Percentiles rank a stretch among this genome's conserved stretches.
Conservation (phyloP, 35 echinoderm and acorn worm genomes). For the Lytechinus pictus region DNA sequence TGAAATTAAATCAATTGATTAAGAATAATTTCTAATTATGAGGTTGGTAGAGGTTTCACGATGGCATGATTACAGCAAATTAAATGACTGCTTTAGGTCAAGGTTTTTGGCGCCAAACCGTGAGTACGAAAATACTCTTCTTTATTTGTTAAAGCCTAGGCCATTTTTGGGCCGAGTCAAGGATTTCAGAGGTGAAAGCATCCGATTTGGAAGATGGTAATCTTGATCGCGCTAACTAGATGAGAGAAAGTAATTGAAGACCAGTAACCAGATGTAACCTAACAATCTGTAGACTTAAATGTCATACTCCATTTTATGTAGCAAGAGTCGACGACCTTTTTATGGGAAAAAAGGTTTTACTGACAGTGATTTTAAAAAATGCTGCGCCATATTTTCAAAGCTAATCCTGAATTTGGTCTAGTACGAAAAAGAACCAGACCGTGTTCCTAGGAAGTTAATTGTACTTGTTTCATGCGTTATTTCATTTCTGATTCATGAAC, state of each 20-base stretch:
- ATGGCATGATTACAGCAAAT: background rate
- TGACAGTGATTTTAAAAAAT: background rate
- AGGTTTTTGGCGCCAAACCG: background rate
- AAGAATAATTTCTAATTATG: background rate
- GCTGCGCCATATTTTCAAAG: background rate
- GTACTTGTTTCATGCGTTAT: background rate
- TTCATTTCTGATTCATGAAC: background rate
- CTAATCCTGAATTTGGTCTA: background rate
- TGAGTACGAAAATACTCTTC: background rate
- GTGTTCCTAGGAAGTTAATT: background rate
- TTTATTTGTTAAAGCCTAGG: background rate
- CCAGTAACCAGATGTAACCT: background rate
- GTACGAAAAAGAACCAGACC: background rate
- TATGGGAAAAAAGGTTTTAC: background rate
- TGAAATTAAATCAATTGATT: background rate
- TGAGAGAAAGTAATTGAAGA: background rate
- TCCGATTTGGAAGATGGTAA: slow-evolving; percentile 5
- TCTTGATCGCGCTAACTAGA: background rate
- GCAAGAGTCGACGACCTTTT: background rate
- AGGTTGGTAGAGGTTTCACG: background rate
- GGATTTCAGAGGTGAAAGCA: background rate
- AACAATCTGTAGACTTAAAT: background rate
- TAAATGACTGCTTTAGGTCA: background rate
- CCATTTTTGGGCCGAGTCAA: background rate
- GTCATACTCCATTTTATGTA: background rate